A percentile compares a stretch with the other conserved stretches of the same genome.
Evolutionary conservation across 1,140 invertebrate species (phyloP).

Genomic region (Zaprionus gabonicus): DNA sequence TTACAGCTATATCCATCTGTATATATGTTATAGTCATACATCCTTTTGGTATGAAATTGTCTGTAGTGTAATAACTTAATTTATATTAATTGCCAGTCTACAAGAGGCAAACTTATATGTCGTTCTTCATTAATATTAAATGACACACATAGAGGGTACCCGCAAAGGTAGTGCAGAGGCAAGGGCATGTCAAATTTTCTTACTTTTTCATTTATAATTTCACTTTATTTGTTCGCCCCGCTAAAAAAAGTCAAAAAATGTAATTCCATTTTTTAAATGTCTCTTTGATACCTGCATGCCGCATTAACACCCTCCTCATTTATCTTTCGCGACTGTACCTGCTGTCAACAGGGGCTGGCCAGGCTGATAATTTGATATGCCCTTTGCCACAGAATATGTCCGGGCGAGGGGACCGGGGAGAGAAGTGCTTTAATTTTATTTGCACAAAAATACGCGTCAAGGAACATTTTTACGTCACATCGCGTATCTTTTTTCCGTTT

Average conservation of each 20-base stretch:
- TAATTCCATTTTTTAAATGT: conserved; percentile 80
- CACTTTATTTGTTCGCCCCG: conserved; percentile 43
- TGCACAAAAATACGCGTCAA: conserved; percentile 77
- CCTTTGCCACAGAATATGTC: conserved; percentile 47
- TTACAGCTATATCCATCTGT: neutral
- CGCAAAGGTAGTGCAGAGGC: neutral
- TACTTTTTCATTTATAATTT: neutral
- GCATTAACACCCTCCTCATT: conserved; percentile 74
- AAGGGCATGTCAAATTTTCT: conserved; percentile 12
- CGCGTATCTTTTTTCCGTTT: conserved; percentile 51
- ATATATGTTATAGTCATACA: neutral
- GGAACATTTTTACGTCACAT: conserved; percentile 53
- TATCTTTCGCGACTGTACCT: conserved; percentile 41
- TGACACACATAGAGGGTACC: neutral
- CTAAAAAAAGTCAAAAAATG: conserved; percentile 67
- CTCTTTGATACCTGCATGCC: conserved; percentile 81
- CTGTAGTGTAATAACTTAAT: neutral
- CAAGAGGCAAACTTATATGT: conserved; percentile 1
- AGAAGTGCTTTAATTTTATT: conserved; percentile 78
- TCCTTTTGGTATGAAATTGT: neutral
- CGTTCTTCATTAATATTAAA: conserved; percentile 9
- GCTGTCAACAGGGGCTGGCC: conserved; percentile 40
- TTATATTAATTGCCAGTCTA: conserved; percentile 1
- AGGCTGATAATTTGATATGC: conserved; percentile 81
- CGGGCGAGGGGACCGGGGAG: conserved; percentile 12